Evolutionary conservation across 2,113 vertebrate species (phyloP).

Genomic region (Chaetodon auriga): DNA sequence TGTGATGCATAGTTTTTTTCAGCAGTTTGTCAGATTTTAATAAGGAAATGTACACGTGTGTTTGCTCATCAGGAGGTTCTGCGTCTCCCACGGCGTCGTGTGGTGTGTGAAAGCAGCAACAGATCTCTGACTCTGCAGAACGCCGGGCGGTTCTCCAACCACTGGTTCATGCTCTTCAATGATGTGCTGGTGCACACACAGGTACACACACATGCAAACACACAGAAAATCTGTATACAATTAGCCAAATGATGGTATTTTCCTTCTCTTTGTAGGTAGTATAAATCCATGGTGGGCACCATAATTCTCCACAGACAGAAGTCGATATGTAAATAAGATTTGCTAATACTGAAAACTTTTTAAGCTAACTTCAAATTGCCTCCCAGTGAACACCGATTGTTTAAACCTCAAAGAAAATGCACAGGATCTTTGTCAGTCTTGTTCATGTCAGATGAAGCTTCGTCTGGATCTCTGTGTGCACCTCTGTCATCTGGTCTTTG

Average conservation of each 20-base stretch:
- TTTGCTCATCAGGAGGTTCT: slow-evolving; percentile 87
- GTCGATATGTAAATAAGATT: too few species aligned
- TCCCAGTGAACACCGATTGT: not conserved
- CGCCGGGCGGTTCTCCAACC: slow-evolving; percentile 94
- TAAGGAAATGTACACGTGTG: not conserved
- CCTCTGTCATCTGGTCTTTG: slow-evolving; percentile 19
- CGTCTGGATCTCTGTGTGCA: not conserved
- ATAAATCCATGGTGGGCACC: not conserved
- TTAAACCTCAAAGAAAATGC: slow-evolving; percentile 1
- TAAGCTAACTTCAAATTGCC: not conserved
- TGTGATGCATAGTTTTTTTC: not conserved
- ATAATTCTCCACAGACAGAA: not conserved
- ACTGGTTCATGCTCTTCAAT: slow-evolving; percentile 98
- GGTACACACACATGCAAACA: slow-evolving; percentile 80
- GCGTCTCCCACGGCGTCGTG: slow-evolving; percentile 90
- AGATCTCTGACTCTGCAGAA: slow-evolving; percentile 91
- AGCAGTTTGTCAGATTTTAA: not conserved
- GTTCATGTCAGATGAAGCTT: slow-evolving; percentile 1
- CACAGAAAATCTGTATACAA: not conserved
- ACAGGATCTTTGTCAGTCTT: not conserved
- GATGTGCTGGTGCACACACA: slow-evolving; percentile 97
- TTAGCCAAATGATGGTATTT: not conserved
- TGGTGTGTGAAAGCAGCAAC: slow-evolving; percentile 96
- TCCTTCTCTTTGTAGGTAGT: not conserved
- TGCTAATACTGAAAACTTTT: not conserved